These are phyloP conservation scores for Pseudopodoces humilis DNA, from an alignment of 2,113 vertebrate genomes.

Conservation along the genomic window DNA sequence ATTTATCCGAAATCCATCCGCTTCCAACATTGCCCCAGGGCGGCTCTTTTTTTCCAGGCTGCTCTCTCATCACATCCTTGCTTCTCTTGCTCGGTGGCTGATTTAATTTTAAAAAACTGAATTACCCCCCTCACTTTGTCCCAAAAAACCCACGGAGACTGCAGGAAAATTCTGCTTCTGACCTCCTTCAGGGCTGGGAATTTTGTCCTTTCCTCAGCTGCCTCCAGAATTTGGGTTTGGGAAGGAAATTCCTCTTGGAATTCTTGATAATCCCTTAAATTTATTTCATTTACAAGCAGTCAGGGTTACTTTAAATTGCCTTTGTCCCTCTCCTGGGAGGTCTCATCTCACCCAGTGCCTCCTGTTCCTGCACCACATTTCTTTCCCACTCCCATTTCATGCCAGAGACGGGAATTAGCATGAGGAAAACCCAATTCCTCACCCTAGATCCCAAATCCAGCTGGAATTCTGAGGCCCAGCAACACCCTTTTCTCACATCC, in stretches of 20 bases:
- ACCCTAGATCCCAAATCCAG: background rate
- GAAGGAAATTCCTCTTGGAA: background rate
- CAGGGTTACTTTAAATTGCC: background rate
- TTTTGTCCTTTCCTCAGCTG: background rate
- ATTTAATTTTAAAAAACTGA: background rate
- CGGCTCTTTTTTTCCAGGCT: slow-evolving; percentile 14
- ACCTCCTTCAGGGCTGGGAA: background rate
- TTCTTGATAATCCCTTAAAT: background rate
- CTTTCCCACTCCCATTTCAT: background rate
- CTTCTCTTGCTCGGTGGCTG: background rate
- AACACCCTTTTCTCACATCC: rapidly evolving
- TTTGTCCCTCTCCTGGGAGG: background rate
- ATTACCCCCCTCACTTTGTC: rapidly evolving
- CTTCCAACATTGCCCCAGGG: background rate
- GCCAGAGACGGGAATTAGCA: background rate
- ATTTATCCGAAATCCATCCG: background rate
- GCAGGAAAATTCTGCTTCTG: background rate
- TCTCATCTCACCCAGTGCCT: background rate
- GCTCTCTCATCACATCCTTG: background rate
- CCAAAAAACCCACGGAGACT: rapidly evolving
- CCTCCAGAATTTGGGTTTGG: no score
- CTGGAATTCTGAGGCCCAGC: background rate
- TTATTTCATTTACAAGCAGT: background rate
- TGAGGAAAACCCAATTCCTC: background rate
- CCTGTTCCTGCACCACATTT: rapidly evolving